Percentiles rank a stretch among this genome's conserved stretches.
Conservation (phyloP, 2,113 vertebrate species). For the Uropsilus gracilis region DNA sequence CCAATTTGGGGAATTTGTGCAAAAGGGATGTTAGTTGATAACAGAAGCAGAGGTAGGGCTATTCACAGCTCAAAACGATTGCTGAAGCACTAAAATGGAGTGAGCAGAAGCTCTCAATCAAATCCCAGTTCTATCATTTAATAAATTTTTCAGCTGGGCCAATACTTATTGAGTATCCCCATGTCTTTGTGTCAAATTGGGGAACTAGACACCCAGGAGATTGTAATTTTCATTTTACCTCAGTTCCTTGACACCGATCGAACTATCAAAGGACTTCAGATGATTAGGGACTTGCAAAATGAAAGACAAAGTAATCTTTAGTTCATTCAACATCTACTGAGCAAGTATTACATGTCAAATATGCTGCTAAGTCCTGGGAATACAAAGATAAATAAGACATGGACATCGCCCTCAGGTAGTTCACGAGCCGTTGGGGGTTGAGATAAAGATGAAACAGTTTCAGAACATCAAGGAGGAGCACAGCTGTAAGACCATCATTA, state of each 20-base stretch:
- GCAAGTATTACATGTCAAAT: neutral
- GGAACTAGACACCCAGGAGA: neutral
- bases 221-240: neutral
- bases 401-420: neutral
- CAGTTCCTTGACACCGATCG: neutral
- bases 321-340: neutral
- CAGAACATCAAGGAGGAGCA: neutral
- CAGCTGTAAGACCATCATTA: neutral
- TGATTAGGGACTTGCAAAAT: constrained; percentile 10
- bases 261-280: constrained; percentile 20
- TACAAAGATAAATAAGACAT: neutral
- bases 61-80: neutral
- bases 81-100: neutral
- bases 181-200: neutral
- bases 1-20: neutral
- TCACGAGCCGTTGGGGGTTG: neutral
- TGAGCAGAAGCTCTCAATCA: neutral
- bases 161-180: neutral
- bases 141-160: neutral
- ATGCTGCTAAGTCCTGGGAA: neutral
- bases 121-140: neutral
- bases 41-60: neutral
- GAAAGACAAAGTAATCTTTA: neutral
- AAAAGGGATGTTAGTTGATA: neutral
- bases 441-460: neutral